A percentile compares a stretch with the other conserved stretches of the same genome.
Conservation (phyloP, 2,797 vertebrate species). For the Alcedo quadribrachys region DNA sequence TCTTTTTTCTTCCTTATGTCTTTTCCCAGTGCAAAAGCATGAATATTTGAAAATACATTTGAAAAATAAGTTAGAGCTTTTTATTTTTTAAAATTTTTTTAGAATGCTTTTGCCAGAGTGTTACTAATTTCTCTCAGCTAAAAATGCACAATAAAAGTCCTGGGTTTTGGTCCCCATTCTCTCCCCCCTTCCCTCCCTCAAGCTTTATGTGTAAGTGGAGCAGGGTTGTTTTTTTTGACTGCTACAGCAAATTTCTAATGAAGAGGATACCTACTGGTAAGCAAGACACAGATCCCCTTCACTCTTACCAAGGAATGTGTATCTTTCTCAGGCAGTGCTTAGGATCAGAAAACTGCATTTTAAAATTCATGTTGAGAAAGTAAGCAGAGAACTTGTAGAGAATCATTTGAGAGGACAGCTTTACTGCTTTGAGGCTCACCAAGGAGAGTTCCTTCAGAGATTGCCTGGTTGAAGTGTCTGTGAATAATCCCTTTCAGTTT, state of each 20-base stretch:
- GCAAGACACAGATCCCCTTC: background rate
- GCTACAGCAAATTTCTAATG: background rate
- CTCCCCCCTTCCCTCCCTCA: too few species aligned
- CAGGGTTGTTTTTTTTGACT: background rate
- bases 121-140: background rate
- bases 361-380: background rate
- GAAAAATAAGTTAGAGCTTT: background rate
- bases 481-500: background rate
- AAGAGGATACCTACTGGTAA: background rate
- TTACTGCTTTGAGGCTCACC: background rate
- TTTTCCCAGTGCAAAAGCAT: background rate
- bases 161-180: too few species aligned
- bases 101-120: background rate
- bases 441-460: background rate
- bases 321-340: background rate
- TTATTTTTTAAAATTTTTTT: background rate
- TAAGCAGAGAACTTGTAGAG: background rate
- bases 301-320: background rate
- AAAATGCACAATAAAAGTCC: background rate
- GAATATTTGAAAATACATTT: background rate
- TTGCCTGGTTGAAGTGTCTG: background rate
- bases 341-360: background rate
- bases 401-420: background rate
- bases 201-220: background rate
- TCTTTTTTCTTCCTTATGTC: background rate